Conservation (phyloP, 1,140 invertebrate genomes). For the Sarcophaga peregrina region DNA sequence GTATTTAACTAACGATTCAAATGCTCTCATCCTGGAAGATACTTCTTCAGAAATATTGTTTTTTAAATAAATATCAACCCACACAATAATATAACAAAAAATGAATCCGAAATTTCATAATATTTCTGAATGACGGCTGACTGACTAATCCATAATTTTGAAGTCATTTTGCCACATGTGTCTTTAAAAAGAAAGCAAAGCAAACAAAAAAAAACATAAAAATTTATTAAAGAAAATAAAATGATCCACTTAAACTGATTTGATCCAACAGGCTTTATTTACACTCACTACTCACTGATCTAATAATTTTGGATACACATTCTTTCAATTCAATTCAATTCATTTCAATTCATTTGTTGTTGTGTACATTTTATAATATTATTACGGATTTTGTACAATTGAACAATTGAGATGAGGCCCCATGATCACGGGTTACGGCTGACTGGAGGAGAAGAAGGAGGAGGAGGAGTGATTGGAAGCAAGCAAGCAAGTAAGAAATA, state of each 20-base stretch:
- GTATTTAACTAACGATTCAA: no score
- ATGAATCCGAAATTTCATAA: no score
- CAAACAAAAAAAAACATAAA: background rate
- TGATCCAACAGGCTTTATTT: constrained; percentile 1
- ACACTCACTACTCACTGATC: background rate
- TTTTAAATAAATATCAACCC: no score
- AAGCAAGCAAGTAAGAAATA: background rate
- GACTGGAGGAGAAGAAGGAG: background rate
- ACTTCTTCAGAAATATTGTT: no score
- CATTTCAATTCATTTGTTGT: no score
- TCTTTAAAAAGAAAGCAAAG: background rate
- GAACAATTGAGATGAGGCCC: no score
- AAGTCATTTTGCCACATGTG: background rate
- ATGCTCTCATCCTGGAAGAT: no score
- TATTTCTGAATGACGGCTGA: background rate
- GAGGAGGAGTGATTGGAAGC: background rate
- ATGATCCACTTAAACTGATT: constrained; percentile 6
- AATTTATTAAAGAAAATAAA: background rate
- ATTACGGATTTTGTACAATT: no score
- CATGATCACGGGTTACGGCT: no score
- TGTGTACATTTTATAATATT: no score
- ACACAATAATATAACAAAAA: no score
- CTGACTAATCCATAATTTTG: background rate
- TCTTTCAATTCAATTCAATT: background rate
- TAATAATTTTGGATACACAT: constrained; percentile 19